Evolutionary conservation across 2,888 invertebrate species (phyloP), one percentile per base, ranked within the genome.

Genomic region (Saturnia pavonia): DNA sequence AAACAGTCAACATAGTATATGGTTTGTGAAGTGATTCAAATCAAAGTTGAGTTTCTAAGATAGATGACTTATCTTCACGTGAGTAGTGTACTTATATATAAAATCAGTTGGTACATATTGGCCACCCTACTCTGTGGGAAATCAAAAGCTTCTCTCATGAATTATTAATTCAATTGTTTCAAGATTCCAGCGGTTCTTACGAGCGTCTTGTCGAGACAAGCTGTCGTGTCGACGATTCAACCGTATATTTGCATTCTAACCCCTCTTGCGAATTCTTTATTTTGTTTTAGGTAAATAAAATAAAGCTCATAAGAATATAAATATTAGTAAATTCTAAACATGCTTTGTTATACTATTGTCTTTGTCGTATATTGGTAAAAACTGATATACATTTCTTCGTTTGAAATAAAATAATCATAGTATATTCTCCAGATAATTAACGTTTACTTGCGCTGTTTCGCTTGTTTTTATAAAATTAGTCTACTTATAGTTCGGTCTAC

Each of bases 81-180:
- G 16, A 16, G 14, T 14, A 16, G 16, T 45, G 45, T 19, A 48
- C 48, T 48, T 16, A 16, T 48, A 6, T 48, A 19, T 48, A 48
- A 48, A 48, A 19, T 19, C 12, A 22, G 25, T 22, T 9, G 25
- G 57, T 57, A 40, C 12, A 60, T 63, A 27, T 9, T 63, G 60
- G 69, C 2, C 67, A 57, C 70, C 70, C 66, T 67, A 70, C 27
- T 54, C 42, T 14, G 54, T 4, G 54, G 54, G 48, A 66, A 51
- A 42, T 54, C 65, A 65, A 65, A 65, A 65, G 70, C 51, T 42
- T 65, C 51, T 19, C 70, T 70, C 67, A 70, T 70, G 70, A 70
- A 70, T 70, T 70, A 70, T 70, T 66, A 70, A 70, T 70, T 54
- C 66, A 70, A 70, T 70, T 70, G 42, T 66, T 25, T 51, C 54